phyloP scores from a whole-genome alignment of 1,140 invertebrate genomes.

The Zaprionus tsacasi region DNA sequence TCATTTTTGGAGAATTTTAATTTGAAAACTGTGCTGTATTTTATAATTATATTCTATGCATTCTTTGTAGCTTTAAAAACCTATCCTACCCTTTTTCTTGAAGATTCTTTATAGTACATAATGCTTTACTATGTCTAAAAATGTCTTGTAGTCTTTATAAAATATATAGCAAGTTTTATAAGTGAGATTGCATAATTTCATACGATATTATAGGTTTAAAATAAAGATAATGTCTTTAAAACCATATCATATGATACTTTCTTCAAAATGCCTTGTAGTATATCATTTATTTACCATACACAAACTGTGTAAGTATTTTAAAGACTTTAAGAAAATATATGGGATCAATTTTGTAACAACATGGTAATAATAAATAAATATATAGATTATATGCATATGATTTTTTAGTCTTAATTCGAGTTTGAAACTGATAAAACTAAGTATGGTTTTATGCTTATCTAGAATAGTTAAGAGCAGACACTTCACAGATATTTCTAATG shows the following conservation, averaged over 20 bases:
- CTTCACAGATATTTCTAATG: neutral
- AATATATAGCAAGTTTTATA: neutral
- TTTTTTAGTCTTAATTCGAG: neutral
- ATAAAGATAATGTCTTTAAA: too few relatives aligned
- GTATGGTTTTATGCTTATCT: neutral
- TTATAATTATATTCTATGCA: neutral
- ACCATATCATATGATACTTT: too few relatives aligned
- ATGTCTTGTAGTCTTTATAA: neutral
- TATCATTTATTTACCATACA: too few relatives aligned
- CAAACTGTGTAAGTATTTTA: too few relatives aligned
- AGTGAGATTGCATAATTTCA: accelerated
- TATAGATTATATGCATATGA: too few relatives aligned
- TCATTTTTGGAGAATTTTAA: neutral
- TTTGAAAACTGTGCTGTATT: neutral
- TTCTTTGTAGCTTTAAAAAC: neutral
- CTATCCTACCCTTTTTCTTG: neutral
- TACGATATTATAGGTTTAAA: neutral
- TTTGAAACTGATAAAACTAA: neutral
- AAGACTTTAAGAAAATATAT: too few relatives aligned
- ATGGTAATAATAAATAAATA: too few relatives aligned
- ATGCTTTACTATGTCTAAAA: neutral
- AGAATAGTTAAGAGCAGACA: neutral
- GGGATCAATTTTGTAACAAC: too few relatives aligned
- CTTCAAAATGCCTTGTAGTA: too few relatives aligned
- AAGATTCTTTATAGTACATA: neutral